These are phyloP conservation scores for Panulirus ornatus DNA, from an alignment of 1,140 invertebrate species.

Conservation along the genomic window DNA sequence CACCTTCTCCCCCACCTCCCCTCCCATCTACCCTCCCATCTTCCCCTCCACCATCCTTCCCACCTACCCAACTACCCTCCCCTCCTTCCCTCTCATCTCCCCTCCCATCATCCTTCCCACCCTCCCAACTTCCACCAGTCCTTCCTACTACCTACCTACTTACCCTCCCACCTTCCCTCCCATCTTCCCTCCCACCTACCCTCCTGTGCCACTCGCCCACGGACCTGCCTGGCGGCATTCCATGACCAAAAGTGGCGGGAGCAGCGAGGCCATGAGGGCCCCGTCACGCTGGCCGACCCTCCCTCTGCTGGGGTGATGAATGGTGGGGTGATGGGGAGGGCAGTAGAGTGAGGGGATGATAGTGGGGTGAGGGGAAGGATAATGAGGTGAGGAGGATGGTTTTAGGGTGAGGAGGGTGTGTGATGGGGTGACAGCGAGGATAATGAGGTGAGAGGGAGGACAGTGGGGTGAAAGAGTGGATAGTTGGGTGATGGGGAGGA, in stretches of 20 bases:
- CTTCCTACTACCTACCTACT: neutral
- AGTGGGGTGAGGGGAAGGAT: neutral
- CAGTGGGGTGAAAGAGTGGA: too few species aligned
- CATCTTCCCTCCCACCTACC: neutral
- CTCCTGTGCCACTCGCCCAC: neutral
- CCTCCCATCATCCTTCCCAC: neutral
- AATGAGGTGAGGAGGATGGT: too few species aligned
- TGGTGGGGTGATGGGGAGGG: too few species aligned
- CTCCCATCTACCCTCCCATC: neutral
- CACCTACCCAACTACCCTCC: neutral
- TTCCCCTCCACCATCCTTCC: neutral
- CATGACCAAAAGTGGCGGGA: constrained; percentile 26
- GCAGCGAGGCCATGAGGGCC: neutral
- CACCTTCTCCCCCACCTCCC: neutral
- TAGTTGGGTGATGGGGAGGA: too few species aligned
- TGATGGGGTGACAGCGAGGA: too few species aligned
- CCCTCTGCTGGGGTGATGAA: neutral
- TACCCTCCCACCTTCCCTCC: neutral
- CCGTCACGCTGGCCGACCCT: neutral
- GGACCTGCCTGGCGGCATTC: constrained; percentile 30
- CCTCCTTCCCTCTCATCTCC: neutral
- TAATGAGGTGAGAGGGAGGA: too few species aligned
- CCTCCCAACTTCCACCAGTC: neutral
- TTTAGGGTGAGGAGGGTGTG: too few species aligned
- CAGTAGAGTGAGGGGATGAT: neutral